Evolutionary conservation across 2,888 invertebrate genomes (phyloP), one percentile per base, ranked within the genome.

Genomic region (Drosophila infuscata): DNA sequence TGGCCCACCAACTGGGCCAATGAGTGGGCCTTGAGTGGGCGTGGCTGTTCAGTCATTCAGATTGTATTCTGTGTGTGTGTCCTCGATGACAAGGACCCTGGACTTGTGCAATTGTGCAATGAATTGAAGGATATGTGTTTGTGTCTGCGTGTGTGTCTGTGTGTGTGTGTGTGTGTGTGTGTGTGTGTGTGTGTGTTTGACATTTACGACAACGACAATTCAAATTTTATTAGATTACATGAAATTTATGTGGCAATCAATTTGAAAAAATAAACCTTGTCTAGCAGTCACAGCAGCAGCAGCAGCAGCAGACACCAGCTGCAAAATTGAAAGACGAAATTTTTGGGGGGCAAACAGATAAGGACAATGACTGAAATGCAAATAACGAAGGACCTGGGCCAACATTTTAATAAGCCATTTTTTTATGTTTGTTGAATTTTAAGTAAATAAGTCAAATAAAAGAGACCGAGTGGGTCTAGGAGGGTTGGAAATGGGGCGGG

Each of bases 221-320:
- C 87, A 86, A 90, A 90, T 88, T 88, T 90, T 88, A 87, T 87
- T 86, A 86, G 90, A 87, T 87, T 86, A 88, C 82, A 83, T 76
- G 84, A 86, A 87, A 87, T 88, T 87, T 90, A 86, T 87, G 83
- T 83, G 90, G 82, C 89, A 87, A 87, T 90, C 90, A 87, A 90
- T 82, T 88, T 83, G 56, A 67, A 73, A 72, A 81, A 64, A 70
- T 59, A 52, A 73, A 63, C 61, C 65, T 61, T 54, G 64, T 69
- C 82, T 79, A 81, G 71, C 35, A 56, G 41, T 30, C 33, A n/a
- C n/a, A n/a, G n/a, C n/a, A n/a, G n/a, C n/a, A n/a, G n/a, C n/a
- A n/a, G 38, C 53, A 52, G 11, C 29, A 52, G 57, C 12, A 25
- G 43, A 4, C 43, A 20, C 38, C 53, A 46, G 15, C 48, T 52